Percentiles rank a stretch among this genome's conserved stretches.
These are phyloP conservation scores for Pogonocherus hispidulus DNA, from an alignment of 2,888 invertebrate species.

Conservation along the genomic window DNA sequence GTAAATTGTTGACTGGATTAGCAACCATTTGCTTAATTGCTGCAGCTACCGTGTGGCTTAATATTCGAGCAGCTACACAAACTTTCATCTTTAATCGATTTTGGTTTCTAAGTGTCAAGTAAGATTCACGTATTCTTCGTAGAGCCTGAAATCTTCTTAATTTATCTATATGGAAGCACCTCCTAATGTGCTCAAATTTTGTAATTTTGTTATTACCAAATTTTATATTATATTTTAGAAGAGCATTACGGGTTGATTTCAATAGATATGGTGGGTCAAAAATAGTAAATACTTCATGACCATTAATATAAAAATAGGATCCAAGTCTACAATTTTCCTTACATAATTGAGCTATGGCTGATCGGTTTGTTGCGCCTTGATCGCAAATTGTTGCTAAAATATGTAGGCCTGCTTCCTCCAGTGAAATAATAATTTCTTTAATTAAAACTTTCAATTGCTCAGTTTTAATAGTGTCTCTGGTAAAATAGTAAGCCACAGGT, in stretches of 20 bases:
- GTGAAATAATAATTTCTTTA: neutral
- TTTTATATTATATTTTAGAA: slow-evolving; percentile 16
- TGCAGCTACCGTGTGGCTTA: slow-evolving; percentile 32
- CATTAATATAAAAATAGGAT: slow-evolving; percentile 1
- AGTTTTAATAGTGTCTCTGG: slow-evolving; percentile 17
- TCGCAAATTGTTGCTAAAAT: slow-evolving; percentile 8
- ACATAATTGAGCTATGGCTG: neutral
- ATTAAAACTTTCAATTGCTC: slow-evolving; percentile 1
- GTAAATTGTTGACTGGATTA: slow-evolving; percentile 6
- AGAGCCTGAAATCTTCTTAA: slow-evolving; percentile 5
- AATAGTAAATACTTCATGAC: slow-evolving; percentile 6
- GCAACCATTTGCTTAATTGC: slow-evolving; percentile 30
- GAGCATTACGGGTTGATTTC: slow-evolving; percentile 14
- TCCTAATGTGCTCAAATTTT: neutral
- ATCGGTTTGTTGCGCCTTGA: slow-evolving; percentile 8
- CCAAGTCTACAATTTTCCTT: slow-evolving; percentile 1
- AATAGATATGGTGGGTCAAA: slow-evolving; percentile 19
- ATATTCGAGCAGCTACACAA: slow-evolving; percentile 32
- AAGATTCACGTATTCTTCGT: slow-evolving; percentile 16
- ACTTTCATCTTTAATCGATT: slow-evolving; percentile 35
- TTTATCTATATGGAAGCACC: neutral
- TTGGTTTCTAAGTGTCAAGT: slow-evolving; percentile 2
- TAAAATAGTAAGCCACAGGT: slow-evolving; percentile 28
- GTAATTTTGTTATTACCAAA: neutral
- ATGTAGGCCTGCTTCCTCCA: neutral